Base-by-base conservation (phyloP, 37 sponge, comb jelly and placozoan species). In the Petrosia ficiformis region DNA sequence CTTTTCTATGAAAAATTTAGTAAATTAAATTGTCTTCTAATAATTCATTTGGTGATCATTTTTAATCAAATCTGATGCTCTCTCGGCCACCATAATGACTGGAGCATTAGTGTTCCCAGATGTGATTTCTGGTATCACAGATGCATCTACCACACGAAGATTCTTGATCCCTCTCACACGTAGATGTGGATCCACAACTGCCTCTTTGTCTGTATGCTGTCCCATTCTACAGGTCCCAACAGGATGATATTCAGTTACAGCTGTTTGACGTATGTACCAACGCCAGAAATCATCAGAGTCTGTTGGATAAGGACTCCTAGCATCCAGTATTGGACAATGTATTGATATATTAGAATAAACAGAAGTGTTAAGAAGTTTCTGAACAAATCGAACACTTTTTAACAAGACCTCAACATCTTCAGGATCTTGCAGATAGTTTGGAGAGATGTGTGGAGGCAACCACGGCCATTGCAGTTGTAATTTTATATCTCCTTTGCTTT, bases 211-310 rank as follows among this genome's bases (percentile, higher is more conserved):
- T 14, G 65, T 64, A 4, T 31, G 34, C 4, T 68, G 11, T 0
- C 95, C 95, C 95, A 94, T 94, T 39, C 82, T 90, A 39, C 92
- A 90, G 6, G 95, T 95, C 0, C 95, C 85, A 29, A 70, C 81
- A 34, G 86, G 86, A 59, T 94, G 87, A 32, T 81, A 86, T 2
- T 68, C 24, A 29, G 87, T 86, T 48, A 83, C 71, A 0, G 90
- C 64, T n/a, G 73, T n/a, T 1, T 68, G 72, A 0, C 79, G 71
- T 29, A 94, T 83, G 68, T 74, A 80, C 77, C 83, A 83, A 31
- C 80, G 81, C 84, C 90, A 81, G 30, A 80, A 89, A 25, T 74
- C 81, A 48, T 89, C 94, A 1, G 85, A 78, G 26, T 82, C 84
- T 59, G 34, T 57, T 0, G 58, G 44, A 66, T 82, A 77, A 10